Base-by-base conservation (phyloP, 2,113 vertebrate genomes). In the Neodon shergylaensis region DNA sequence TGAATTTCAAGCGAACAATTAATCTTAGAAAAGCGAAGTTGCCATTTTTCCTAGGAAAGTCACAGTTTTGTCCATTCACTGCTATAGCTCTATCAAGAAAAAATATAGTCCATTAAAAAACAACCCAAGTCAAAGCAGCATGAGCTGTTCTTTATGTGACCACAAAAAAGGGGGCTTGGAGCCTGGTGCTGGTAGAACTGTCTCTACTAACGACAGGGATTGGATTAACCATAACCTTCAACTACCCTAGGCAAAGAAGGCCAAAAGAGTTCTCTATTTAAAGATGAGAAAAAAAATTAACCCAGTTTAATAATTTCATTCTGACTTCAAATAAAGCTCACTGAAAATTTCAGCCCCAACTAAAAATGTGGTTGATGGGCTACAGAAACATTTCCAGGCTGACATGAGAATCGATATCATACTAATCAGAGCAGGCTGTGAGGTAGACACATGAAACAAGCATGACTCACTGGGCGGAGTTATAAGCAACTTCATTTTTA, bases 401-500 rank as follows among this genome's bases (percentile, higher is more conserved):
- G 92, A 96, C 95, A 93, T 61, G 88, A 90, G 85, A 95, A 94
- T 95, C 77, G 1, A 91, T 94, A 95, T 66, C 76, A 22, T 85
- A 77, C 73, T 93, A 94, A 96, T 97, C 95, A 95, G 88, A 83
- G 36, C 68, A 87, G 54, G 77, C 84, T 95, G 92, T 85, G 94
- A 95, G 87, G 85, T 6, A 95, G 95, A 94, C 61, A 63, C 88
- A 95, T 5, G 0, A 81, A 96, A 92, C 65, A 90, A 96, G 72
- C 14, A 78, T 94, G 92, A 95, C 36, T 96, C 95, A 94, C 54
- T 11, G 68, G 14, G 42, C 0, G 74, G 42, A 94, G 94, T 78
- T 82, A 97, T 82, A 92, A 97, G 93, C 94, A 92, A 93, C 94
- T 97, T 96, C 95, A 91, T 82, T 95, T 97, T 97, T 97, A 92